Percentiles rank a stretch among this genome's conserved stretches.
Conservation (phyloP, 2,888 invertebrate genomes). For the Metacarcinus magister region DNA sequence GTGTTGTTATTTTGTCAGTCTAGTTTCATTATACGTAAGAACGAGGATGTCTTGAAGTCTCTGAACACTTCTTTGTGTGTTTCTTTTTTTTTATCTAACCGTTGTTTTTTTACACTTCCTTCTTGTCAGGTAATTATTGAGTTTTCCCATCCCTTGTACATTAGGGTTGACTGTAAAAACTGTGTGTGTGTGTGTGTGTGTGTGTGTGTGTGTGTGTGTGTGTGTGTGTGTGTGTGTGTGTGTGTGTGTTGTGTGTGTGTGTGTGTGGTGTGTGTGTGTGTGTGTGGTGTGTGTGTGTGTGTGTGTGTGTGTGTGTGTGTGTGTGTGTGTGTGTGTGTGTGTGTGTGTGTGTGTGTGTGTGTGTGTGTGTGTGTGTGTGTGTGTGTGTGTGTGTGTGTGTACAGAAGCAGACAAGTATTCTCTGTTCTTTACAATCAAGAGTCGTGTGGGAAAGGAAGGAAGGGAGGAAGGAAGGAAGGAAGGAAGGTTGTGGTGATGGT, state of each 20-base stretch:
- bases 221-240: constrained; percentile 58
- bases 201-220: constrained; percentile 55
- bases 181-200: constrained; percentile 41
- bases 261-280: constrained; percentile 57
- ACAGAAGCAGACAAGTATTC: background rate
- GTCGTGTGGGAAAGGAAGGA: background rate
- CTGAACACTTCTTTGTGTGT: background rate
- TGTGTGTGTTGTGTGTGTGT: background rate
- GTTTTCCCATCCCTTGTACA: background rate
- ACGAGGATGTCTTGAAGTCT: no score
- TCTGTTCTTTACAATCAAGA: background rate
- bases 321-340: constrained; percentile 50
- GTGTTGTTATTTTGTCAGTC: no score
- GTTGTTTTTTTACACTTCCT: background rate
- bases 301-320: constrained; percentile 42
- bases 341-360: constrained; percentile 34
- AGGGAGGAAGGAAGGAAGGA: background rate
- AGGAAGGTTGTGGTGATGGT: background rate
- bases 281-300: constrained; percentile 40
- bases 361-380: background rate
- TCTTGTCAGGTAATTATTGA: background rate
- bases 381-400: constrained; percentile 45
- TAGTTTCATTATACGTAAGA: no score
- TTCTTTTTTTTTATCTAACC: background rate
- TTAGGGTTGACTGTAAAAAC: background rate